Percentiles rank a stretch among this genome's conserved stretches.
Evolutionary conservation across 1,140 invertebrate species (phyloP).

Genomic region (Choristoneura fumiferana): DNA sequence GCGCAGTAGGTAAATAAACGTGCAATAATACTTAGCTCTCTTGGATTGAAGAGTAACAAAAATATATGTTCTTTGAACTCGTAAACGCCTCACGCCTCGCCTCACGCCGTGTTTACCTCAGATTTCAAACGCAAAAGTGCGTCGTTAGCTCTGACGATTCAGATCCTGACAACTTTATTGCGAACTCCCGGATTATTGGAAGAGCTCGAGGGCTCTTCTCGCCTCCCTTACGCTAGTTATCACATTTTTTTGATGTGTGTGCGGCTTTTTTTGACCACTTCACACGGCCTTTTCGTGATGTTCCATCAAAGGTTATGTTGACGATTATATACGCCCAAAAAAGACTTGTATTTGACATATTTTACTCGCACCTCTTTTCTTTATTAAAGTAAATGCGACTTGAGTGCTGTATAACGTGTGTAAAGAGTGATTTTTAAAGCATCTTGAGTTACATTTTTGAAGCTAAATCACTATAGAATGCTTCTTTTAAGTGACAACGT

Average conservation of each 20-base stretch:
- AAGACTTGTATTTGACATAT: no score
- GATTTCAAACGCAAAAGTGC: conserved; percentile 52
- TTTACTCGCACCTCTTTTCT: no score
- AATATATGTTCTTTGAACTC: conserved; percentile 1
- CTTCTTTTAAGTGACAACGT: not conserved
- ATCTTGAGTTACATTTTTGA: no score
- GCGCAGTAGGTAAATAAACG: no score
- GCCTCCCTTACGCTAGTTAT: conserved; percentile 71
- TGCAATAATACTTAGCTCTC: no score
- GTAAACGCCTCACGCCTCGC: conserved; percentile 23
- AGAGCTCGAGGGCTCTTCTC: conserved; percentile 50
- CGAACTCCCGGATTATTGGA: conserved; percentile 59
- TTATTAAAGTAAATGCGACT: no score
- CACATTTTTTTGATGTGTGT: conserved; percentile 65
- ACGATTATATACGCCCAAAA: not conserved
- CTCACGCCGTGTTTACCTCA: conserved; percentile 50
- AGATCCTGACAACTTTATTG: conserved; percentile 68
- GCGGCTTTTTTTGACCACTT: conserved; percentile 50
- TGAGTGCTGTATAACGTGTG: no score
- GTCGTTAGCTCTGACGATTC: conserved; percentile 60
- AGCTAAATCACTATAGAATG: no score
- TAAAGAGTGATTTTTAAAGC: no score
- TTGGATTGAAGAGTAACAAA: no score
- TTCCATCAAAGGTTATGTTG: not conserved
- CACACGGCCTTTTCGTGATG: conserved; percentile 41